Evolutionary conservation across 2,888 invertebrate species (phyloP).

Genomic region (Rhagium mordax): DNA sequence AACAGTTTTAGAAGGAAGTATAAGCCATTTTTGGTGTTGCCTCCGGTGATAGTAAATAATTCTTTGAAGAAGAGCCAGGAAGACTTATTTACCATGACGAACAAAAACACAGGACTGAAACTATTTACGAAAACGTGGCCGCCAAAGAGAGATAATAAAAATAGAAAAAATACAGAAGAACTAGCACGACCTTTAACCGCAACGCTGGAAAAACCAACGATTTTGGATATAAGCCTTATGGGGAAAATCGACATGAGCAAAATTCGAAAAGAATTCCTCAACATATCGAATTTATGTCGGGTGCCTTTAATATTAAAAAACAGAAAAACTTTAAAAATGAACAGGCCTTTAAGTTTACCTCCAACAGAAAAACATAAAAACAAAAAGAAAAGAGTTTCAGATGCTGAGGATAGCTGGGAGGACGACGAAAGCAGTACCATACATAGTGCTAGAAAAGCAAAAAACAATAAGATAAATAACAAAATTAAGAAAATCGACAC

Average conservation of each 20-base stretch:
- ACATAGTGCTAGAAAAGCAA: slow-evolving; percentile 43
- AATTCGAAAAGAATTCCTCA: slow-evolving; percentile 72
- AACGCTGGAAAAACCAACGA: slow-evolving; percentile 72
- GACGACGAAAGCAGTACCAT: slow-evolving; percentile 59
- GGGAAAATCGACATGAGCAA: slow-evolving; percentile 75
- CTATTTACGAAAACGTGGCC: slow-evolving; percentile 67
- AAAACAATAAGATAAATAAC: slow-evolving; percentile 39
- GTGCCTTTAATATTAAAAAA: slow-evolving; percentile 59
- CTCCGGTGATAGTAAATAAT: slow-evolving; percentile 47
- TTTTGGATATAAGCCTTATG: slow-evolving; percentile 72
- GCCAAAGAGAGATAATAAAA: slow-evolving; percentile 52
- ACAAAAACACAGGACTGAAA: slow-evolving; percentile 61
- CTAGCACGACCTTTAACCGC: slow-evolving; percentile 73
- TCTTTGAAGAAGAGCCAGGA: slow-evolving; percentile 31
- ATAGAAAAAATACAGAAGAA: slow-evolving; percentile 52
- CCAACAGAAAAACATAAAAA: slow-evolving; percentile 38
- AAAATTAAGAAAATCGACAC: slow-evolving; percentile 37
- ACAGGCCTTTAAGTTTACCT: slow-evolving; percentile 58
- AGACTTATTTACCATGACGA: slow-evolving; percentile 54
- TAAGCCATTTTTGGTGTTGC: slow-evolving; percentile 59
- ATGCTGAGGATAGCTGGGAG: slow-evolving; percentile 59
- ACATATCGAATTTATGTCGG: slow-evolving; percentile 67
- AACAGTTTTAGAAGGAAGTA: slow-evolving; percentile 39
- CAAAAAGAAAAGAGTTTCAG: slow-evolving; percentile 40
- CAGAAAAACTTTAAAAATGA: slow-evolving; percentile 47